phyloP scores from a whole-genome alignment of 2,888 invertebrate species.

The Himalopsyche kuldschensis region DNA sequence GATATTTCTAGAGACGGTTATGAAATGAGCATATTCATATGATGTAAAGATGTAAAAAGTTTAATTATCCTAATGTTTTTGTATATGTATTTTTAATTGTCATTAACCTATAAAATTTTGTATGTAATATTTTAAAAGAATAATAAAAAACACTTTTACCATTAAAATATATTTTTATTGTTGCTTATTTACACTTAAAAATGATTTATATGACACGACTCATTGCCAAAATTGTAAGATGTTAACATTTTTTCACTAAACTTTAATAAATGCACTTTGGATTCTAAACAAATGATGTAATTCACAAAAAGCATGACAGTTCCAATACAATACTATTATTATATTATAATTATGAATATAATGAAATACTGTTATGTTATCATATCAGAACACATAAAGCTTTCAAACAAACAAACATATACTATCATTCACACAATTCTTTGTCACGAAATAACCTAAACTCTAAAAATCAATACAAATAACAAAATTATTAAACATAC shows the following conservation, averaged over 20 bases:
- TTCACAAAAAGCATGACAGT: background rate
- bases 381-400: background rate
- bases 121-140: constrained; percentile 3
- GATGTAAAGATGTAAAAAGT: no score
- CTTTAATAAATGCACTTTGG: constrained; percentile 26
- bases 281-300: background rate
- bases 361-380: background rate
- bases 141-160: constrained; percentile 19
- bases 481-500: background rate
- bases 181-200: constrained; percentile 21
- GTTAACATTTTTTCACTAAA: background rate
- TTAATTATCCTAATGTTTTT: no score
- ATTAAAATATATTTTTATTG: constrained; percentile 22
- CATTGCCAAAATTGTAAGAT: constrained; percentile 5
- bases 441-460: background rate
- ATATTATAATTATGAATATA: background rate
- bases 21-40: no score
- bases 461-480: background rate
- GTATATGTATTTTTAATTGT: no score
- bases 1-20: no score
- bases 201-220: constrained; percentile 1
- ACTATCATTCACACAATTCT: background rate
- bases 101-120: background rate
- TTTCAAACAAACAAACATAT: background rate
- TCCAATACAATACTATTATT: background rate